Base-by-base conservation (phyloP, 2,797 vertebrate species). In the Neosilurus hyrtlii region DNA sequence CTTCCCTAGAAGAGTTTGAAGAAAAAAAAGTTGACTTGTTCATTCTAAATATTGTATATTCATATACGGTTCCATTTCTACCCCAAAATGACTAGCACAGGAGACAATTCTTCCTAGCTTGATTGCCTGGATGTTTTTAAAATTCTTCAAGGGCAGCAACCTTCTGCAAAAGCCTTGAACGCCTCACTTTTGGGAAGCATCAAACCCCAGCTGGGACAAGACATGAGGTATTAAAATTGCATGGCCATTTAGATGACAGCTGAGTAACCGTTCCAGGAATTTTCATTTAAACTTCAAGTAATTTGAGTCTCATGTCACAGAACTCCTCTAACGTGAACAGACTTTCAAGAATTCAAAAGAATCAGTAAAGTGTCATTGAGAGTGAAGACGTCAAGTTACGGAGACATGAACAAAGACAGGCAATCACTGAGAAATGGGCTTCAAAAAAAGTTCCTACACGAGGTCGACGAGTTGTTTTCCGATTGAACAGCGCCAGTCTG, bases 261-360 rank as follows among this genome's bases (percentile, higher is more conserved):
- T 68, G 83, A 75, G 37, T 70, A 59, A 77, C 57, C 66, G 11
- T 76, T 80, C 49, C 22, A 80, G 65, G 51, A 80, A 86, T 82
- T 74, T 49, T 59, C 24, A 80, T 83, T 59, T 81, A 56, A 49
- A 16, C 61, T 76, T 35, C 12, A 54, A 73, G 59, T 67, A 24
- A 81, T 81, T 75, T 80, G 61, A 80, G 49, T 16, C 71, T 79
- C 70, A 76, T 72, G 72, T 71, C 71, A 83, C 14, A 83, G 77
- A 37, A 66, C 52, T 71, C 52, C 24, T 30, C 61, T 62, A 72
- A 85, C 49, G 14, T 51, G 37, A 52, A 68, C 18, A 74, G 61
- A 74, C 75, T 77, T 78, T 82, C 70, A 82, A 78, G 63, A 74
- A 61, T 67, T 82, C 75, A 74, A 70, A 84, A 35, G n/a, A 51